Percentiles rank a stretch among this genome's conserved stretches.
Evolutionary conservation across 2,797 vertebrate species (phyloP).

Genomic region (Emydoidea blandingii): DNA sequence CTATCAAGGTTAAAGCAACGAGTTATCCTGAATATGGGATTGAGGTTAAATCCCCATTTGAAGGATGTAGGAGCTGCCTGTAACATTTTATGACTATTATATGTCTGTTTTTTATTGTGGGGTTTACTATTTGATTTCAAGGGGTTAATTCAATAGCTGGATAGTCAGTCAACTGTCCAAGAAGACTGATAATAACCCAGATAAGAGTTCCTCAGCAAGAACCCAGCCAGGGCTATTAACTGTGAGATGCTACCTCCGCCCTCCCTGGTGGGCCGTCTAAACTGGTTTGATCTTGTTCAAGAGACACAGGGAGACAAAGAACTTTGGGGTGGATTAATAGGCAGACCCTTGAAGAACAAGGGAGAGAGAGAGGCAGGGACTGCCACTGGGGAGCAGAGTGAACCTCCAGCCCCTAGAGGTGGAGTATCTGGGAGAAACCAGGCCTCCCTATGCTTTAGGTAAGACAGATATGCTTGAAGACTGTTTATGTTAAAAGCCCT

Average conservation of each 20-base stretch:
- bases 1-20: neutral
- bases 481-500: neutral
- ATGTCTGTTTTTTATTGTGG: neutral
- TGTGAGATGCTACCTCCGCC: neutral
- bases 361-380: neutral
- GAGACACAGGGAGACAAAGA: neutral
- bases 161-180: neutral
- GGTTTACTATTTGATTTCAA: neutral
- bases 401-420: neutral
- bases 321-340: neutral
- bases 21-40: neutral
- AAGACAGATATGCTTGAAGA: neutral
- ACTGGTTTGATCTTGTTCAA: neutral
- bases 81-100: neutral
- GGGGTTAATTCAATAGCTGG: neutral
- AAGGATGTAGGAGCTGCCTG: neutral
- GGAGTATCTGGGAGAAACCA: neutral
- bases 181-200: neutral
- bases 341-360: neutral
- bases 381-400: neutral
- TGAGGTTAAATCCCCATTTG: neutral
- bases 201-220: neutral
- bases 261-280: neutral
- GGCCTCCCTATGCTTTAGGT: neutral
- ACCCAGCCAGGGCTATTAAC: neutral